Evolutionary conservation across 2,888 invertebrate species (phyloP).

Genomic region (Epinotia brunnichana): DNA sequence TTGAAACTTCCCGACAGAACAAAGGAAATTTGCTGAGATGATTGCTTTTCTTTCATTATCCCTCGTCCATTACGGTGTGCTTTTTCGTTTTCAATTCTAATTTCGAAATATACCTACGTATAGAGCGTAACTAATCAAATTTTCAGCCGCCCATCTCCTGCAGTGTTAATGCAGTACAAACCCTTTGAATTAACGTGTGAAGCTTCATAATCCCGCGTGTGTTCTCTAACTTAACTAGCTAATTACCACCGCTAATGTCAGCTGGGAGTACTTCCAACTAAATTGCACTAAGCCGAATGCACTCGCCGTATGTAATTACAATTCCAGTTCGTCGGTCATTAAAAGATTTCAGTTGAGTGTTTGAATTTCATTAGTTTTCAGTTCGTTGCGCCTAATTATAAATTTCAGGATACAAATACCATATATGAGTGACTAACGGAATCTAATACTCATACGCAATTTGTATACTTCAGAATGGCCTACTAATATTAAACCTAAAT

Average conservation of each 20-base stretch:
- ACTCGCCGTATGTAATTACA: conserved; percentile 8
- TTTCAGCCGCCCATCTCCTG: conserved; percentile 15
- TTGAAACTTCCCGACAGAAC: conserved; percentile 34
- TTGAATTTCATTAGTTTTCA: conserved; percentile 23
- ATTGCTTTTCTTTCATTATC: conserved; percentile 41
- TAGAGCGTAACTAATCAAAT: conserved; percentile 1
- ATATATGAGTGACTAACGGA: background rate
- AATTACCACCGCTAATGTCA: conserved; percentile 48
- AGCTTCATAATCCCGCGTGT: conserved; percentile 44
- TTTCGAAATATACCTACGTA: background rate
- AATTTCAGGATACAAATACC: background rate
- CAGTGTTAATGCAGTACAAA: conserved; percentile 48
- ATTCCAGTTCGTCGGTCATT: conserved; percentile 26
- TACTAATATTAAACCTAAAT: too few relatives aligned
- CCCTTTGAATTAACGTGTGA: conserved; percentile 54
- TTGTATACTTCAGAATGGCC: too few relatives aligned
- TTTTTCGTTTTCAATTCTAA: conserved; percentile 19
- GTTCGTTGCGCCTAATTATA: background rate
- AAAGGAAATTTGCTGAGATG: conserved; percentile 36
- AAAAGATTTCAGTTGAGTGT: conserved; percentile 20
- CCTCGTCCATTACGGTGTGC: conserved; percentile 23
- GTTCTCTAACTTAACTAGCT: conserved; percentile 50
- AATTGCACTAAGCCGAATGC: conserved; percentile 19
- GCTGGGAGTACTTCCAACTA: conserved; percentile 23
- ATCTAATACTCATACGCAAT: background rate